Evolutionary conservation across 1,140 invertebrate genomes (phyloP).

Genomic region (Bombus balteatus): DNA sequence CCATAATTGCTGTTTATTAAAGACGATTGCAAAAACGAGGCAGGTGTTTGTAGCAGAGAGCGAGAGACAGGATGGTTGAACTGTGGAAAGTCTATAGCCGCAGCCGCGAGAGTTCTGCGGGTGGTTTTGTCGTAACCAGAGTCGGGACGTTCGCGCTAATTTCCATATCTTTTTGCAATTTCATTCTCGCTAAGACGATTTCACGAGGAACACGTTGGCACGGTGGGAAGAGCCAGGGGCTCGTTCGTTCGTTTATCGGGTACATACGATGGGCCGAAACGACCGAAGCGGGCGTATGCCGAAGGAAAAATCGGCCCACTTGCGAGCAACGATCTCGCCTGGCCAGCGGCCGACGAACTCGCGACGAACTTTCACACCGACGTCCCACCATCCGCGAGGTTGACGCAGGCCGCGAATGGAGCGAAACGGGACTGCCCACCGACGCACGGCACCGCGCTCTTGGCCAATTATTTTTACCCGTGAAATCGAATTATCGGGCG

Average conservation of each 20-base stretch:
- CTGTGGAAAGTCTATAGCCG: constrained; percentile 24
- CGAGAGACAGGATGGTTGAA: constrained; percentile 6
- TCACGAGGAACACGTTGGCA: too few species aligned
- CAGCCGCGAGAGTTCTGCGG: constrained; percentile 22
- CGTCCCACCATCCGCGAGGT: constrained; percentile 28
- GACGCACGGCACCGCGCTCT: constrained; percentile 51
- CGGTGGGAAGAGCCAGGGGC: too few species aligned
- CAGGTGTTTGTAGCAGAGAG: constrained; percentile 56
- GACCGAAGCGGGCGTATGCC: background rate
- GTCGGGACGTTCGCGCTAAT: constrained; percentile 45
- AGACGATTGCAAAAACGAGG: constrained; percentile 63
- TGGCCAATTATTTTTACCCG: constrained; percentile 74
- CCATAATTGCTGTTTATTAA: constrained; percentile 71
- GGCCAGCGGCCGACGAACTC: constrained; percentile 1
- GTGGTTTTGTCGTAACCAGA: constrained; percentile 34
- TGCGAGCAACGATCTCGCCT: background rate
- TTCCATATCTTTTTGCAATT: constrained; percentile 63
- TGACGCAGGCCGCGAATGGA: constrained; percentile 35
- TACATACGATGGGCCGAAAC: too few species aligned
- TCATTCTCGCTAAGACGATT: background rate
- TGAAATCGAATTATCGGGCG: constrained; percentile 74
- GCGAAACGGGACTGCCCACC: constrained; percentile 46
- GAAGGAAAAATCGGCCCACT: constrained; percentile 17
- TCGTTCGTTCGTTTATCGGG: too few species aligned
- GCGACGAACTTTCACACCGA: constrained; percentile 24